Evolutionary conservation across 2,113 vertebrate species (phyloP).

Genomic region (Rhagologus leucostigma): DNA sequence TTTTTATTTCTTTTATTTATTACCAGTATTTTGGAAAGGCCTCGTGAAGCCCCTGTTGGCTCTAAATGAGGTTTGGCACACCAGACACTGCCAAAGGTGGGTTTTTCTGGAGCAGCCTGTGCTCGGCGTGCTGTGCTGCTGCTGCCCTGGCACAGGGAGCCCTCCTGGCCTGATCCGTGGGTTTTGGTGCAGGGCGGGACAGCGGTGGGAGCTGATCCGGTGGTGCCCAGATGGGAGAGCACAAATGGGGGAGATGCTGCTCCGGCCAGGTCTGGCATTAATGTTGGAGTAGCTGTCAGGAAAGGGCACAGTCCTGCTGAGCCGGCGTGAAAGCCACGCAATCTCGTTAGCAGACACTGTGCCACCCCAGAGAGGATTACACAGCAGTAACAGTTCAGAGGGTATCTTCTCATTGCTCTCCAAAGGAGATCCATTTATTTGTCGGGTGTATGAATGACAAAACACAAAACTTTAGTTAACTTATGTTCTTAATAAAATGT

Average conservation of each 20-base stretch:
- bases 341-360: conserved; percentile 27
- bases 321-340: conserved; percentile 23
- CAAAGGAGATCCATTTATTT: not conserved
- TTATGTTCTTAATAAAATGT: not conserved
- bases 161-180: not conserved
- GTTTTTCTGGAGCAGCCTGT: not conserved
- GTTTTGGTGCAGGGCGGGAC: not conserved
- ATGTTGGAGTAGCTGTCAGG: not conserved
- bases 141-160: not conserved
- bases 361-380: conserved; percentile 38
- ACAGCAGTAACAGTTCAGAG: not conserved
- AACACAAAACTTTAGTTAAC: not conserved
- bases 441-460: not conserved
- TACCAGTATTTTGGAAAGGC: fast-evolving
- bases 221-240: not conserved
- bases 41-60: not conserved
- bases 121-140: not conserved
- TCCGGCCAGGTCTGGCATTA: not conserved
- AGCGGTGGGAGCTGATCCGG: not conserved
- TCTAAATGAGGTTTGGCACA: not conserved
- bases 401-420: not conserved
- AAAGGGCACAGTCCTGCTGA: conserved; percentile 61
- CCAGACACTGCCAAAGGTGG: fast-evolving
- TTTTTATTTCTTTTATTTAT: fast-evolving
- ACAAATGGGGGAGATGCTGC: not conserved